phyloP scores from a whole-genome alignment of 2,797 vertebrate species.

The Sebastes glaucus region DNA sequence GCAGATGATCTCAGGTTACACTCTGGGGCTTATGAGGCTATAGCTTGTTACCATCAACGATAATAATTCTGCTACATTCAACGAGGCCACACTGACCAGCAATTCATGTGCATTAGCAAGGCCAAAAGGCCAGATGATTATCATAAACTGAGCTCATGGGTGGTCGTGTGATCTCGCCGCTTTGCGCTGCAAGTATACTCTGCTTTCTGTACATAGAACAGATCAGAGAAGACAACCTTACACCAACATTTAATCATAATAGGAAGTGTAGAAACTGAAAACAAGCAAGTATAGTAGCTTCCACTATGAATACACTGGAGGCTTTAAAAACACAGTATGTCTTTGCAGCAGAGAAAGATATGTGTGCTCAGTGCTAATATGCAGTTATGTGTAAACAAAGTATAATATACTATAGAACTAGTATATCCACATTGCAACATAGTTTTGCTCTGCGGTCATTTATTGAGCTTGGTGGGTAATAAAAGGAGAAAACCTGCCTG shows the following conservation, averaged over 20 bases:
- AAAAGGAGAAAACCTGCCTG: neutral
- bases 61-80: conserved; percentile 39
- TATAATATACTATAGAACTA: conserved; percentile 13
- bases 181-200: conserved; percentile 33
- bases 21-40: conserved; percentile 31
- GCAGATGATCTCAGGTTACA: conserved; percentile 55
- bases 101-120: conserved; percentile 45
- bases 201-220: conserved; percentile 7
- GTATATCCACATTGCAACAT: conserved; percentile 28
- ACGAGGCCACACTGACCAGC: conserved; percentile 39
- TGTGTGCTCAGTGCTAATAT: neutral
- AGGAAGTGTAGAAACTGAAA: neutral
- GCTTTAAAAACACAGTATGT: neutral
- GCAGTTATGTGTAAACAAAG: neutral
- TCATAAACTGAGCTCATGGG: conserved; percentile 36
- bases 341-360: neutral
- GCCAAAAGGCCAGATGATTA: conserved; percentile 53
- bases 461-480: neutral
- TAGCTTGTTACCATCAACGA: conserved; percentile 55
- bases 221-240: neutral
- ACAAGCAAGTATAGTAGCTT: neutral
- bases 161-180: conserved; percentile 13
- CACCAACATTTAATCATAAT: neutral
- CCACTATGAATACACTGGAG: neutral
- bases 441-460: conserved; percentile 20